phyloP scores from a whole-genome alignment of 2,888 invertebrate genomes.

The Onchidella celtica region DNA sequence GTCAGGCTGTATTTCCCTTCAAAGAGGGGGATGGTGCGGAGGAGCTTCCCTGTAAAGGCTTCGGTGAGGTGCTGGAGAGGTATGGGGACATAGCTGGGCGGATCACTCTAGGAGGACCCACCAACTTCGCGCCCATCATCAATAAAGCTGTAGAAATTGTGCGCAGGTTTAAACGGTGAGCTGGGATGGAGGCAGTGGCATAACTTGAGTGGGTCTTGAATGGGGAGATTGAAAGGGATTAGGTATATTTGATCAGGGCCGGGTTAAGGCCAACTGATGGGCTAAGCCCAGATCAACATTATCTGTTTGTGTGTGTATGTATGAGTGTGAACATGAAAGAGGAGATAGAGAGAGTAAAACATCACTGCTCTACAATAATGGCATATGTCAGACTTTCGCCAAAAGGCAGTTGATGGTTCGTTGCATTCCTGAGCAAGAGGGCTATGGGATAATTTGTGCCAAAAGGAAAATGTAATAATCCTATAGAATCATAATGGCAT shows the following conservation, averaged over 20 bases:
- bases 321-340: background rate
- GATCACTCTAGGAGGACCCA: slow-evolving; percentile 81
- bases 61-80: slow-evolving; percentile 75
- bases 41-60: slow-evolving; percentile 68
- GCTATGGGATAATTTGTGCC: too few relatives aligned
- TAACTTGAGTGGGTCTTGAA: too few relatives aligned
- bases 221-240: too few relatives aligned
- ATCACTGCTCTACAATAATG: too few relatives aligned
- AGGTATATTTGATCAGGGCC: too few relatives aligned
- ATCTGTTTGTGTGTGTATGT: background rate
- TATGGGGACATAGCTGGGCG: slow-evolving; percentile 80
- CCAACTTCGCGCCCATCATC: slow-evolving; percentile 82
- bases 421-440: too few relatives aligned
- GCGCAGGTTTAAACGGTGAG: slow-evolving; percentile 55
- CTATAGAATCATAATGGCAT: too few relatives aligned
- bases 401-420: too few relatives aligned
- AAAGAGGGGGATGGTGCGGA: slow-evolving; percentile 15
- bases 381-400: too few relatives aligned
- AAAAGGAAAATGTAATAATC: too few relatives aligned
- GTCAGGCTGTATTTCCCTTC: slow-evolving; percentile 75
- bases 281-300: too few relatives aligned
- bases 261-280: too few relatives aligned
- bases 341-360: background rate
- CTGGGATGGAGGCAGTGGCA: background rate
- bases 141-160: slow-evolving; percentile 81